A percentile compares a stretch with the other conserved stretches of the same genome.
These are phyloP conservation scores for Parapristionchus giblindavisi DNA, from an alignment of 2,888 invertebrate species.

Conservation along the genomic window DNA sequence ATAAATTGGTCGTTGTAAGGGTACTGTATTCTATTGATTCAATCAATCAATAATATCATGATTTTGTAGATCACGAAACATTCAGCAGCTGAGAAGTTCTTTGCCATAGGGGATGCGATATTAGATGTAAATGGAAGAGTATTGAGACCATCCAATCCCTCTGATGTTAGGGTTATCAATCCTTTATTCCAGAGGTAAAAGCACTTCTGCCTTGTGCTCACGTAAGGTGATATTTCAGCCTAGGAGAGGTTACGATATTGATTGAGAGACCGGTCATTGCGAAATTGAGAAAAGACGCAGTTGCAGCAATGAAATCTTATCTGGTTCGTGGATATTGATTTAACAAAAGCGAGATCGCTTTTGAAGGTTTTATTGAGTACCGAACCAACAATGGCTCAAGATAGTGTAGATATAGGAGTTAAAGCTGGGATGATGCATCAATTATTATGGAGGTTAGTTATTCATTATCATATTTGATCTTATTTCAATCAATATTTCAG, in stretches of 20 bases:
- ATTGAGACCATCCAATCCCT: not conserved
- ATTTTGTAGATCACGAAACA: slow-evolving; percentile 13
- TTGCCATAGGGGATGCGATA: slow-evolving; percentile 25
- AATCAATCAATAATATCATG: too few relatives aligned
- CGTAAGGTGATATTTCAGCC: not conserved
- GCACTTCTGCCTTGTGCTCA: not conserved
- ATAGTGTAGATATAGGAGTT: not conserved
- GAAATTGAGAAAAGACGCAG: not conserved
- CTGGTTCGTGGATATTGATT: not conserved
- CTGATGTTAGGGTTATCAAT: slow-evolving; percentile 6
- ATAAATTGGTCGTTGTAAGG: slow-evolving; percentile 13
- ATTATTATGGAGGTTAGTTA: slow-evolving; percentile 1
- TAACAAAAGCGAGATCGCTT: too few relatives aligned
- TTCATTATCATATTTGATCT: too few relatives aligned
- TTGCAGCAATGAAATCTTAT: not conserved
- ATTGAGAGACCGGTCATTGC: slow-evolving; percentile 13
- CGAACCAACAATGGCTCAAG: slow-evolving; percentile 5
- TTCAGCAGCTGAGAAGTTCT: slow-evolving; percentile 24
- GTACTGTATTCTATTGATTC: too few relatives aligned
- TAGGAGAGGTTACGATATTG: slow-evolving; percentile 9
- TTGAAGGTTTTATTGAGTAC: not conserved
- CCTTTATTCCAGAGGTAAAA: slow-evolving; percentile 8
- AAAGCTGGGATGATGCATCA: not conserved
- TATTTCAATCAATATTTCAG: too few relatives aligned
- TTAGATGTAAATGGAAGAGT: slow-evolving; percentile 15